phyloP scores from a whole-genome alignment of 64 coral and sea anemone species.

The Pocillopora verrucosa region DNA sequence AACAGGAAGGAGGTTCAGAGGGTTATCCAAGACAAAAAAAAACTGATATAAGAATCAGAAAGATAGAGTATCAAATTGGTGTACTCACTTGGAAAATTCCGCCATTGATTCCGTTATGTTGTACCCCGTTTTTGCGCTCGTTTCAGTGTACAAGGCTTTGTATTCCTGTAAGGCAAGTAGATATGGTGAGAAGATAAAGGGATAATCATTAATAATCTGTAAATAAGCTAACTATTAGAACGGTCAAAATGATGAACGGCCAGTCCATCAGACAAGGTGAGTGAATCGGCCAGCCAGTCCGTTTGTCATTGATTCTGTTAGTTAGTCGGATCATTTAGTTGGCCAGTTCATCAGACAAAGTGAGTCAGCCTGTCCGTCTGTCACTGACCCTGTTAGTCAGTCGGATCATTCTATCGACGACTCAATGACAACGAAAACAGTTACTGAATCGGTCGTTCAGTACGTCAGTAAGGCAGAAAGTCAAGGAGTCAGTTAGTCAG shows the following conservation, averaged over 20 bases:
- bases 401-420: too few species aligned
- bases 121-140: slow-evolving; percentile 95
- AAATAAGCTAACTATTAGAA: too few species aligned
- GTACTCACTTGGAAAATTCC: slow-evolving; percentile 90
- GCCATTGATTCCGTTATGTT: slow-evolving; percentile 89
- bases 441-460: background rate
- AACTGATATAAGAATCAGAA: background rate
- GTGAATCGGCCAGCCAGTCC: too few species aligned
- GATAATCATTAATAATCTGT: too few species aligned
- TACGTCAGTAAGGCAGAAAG: background rate
- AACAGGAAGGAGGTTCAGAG: background rate
- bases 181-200: background rate
- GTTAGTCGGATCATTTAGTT: too few species aligned
- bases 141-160: slow-evolving; percentile 85
- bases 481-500: background rate
- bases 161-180: slow-evolving; percentile 57
- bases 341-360: too few species aligned
- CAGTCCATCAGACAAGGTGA: too few species aligned
- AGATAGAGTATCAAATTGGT: background rate
- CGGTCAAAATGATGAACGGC: too few species aligned
- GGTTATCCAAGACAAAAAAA: background rate
- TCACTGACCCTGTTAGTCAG: too few species aligned
- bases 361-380: too few species aligned
- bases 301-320: too few species aligned
- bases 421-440: background rate